Conservation (phyloP, 2,797 vertebrate species). For the Coregonus suidteri region DNA sequence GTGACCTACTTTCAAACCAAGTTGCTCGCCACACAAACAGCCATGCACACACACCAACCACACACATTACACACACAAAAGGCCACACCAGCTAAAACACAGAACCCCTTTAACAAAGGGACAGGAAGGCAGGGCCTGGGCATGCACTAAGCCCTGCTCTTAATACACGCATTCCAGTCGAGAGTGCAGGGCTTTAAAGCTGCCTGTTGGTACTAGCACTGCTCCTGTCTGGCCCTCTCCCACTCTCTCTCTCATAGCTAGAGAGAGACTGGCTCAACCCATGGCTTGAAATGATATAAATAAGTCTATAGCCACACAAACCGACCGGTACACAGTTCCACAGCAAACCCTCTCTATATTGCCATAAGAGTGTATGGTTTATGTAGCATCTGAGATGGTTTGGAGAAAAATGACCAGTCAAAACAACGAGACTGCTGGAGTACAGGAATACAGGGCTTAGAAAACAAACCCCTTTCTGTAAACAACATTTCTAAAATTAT, state of each 20-base stretch:
- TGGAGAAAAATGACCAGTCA: not conserved
- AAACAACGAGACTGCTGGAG: not conserved
- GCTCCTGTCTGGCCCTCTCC: not conserved
- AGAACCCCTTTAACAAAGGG: slow-evolving; percentile 59
- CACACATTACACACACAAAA: slow-evolving; percentile 23
- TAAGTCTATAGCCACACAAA: not conserved
- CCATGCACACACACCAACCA: slow-evolving; percentile 1
- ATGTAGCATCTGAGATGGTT: not conserved
- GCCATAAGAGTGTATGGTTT: not conserved
- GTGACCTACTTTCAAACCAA: slow-evolving; percentile 71
- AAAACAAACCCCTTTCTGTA: not conserved
- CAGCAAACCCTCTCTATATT: not conserved
- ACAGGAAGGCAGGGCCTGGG: slow-evolving; percentile 69
- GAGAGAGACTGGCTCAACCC: not conserved
- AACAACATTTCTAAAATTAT: not conserved
- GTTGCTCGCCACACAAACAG: not conserved
- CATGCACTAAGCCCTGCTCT: slow-evolving; percentile 70
- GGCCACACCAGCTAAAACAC: slow-evolving; percentile 12
- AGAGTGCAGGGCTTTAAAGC: slow-evolving; percentile 56
- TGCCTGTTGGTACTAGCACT: slow-evolving; percentile 72
- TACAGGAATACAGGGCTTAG: not conserved
- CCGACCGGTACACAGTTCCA: slow-evolving; percentile 17
- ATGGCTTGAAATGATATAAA: not conserved
- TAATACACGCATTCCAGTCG: slow-evolving; percentile 74
- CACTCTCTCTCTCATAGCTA: not conserved